Evolutionary conservation across 2,113 vertebrate genomes (phyloP), one percentile per base, ranked within the genome.

Genomic region (Oreochromis aureus): DNA sequence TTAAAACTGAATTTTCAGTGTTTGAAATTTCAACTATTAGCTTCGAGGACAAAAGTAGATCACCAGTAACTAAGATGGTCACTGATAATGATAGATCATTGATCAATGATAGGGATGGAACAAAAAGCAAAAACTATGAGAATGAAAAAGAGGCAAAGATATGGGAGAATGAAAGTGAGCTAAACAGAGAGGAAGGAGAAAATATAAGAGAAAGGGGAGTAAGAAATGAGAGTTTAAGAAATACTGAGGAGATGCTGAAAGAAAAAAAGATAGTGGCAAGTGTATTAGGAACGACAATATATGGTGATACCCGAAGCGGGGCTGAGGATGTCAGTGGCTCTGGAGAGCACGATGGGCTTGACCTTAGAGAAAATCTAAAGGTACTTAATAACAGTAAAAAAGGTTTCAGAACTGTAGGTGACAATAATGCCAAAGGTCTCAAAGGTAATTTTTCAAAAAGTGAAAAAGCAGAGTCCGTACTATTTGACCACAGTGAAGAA

Each of bases 301-400:
- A 76, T 53, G 11, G 36, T 4, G 84, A 82, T 53, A 41, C 19
- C 1, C 39, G 69, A 41, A 90, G 86, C 3, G 91, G 79, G 59
- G 19, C 56, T 18, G 90, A 89, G 46, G 92, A 87, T 3, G n/a
- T 9, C 9, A 86, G 81, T 63, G 92, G 92, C 18, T 94, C 90
- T 61, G 92, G 89, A 3, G 92, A 89, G 18, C 71, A 84, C 3
- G 36, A 10, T n/a, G 78, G 46, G 54, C 53, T 4, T 58, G 22
- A 46, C 12, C 44, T 19, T 10, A 9, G 30, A 6, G 46, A 6
- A 78, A 55, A 24, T 16, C 10, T 4, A 53, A 82, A 78, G 8
- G 71, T 30, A 41, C 39, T 41, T 19, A 83, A 36, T 9, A 19
- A 51, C 6, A 80, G 22, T 12, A 6, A 18, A 44, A 63, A 86